Base-by-base conservation (phyloP, 2,113 vertebrate genomes). In the Probosciger aterrimus region DNA sequence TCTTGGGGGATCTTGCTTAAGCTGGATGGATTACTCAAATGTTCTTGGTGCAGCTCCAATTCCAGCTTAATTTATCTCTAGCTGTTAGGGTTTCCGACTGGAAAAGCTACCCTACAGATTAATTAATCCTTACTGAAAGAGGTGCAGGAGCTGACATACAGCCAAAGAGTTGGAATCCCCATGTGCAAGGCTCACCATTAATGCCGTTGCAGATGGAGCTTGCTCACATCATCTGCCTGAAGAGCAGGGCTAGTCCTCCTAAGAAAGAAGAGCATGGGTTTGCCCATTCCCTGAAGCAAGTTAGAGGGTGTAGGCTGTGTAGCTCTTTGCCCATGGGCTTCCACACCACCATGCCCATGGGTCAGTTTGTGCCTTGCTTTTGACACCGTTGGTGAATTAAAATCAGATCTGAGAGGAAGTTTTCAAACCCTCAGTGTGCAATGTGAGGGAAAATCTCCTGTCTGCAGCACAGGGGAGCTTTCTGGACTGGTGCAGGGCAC, bases 11-110 rank as follows among this genome's bases (percentile, higher is more conserved):
- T 67, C 87, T 94, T 83, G 24, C 68, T 81, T 78, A 75, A 78
- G 60, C 73, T 90, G 76, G 49, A 80, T 80, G 49, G 53, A 93
- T 94, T 94, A 82, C 71, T 83, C 37, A 63, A 80, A 65, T 82
- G 13, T 80, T 88, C 82, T 93, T 94, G 85, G 85, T 92, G 57
- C 63, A 31, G n/a, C 39, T 93, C 85, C 92, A 95, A n/a, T 86
- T 92, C 41, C 0, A 0, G 63, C 86, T 96, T 85, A 85, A 80
- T 92, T 87, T 90, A 63, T 94, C 82, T 85, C 71, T 65, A 47
- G 30, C 57, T 62, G 24, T 90, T 90, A 44, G 44, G 30, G 71
- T 76, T 92, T 96, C 92, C 77, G 59, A 60, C 52, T 90, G 75
- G 41, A 80, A 80, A 90, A 93, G 31, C 47, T 63, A 44, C 41